A percentile compares a stretch with the other conserved stretches of the same genome.
These are phyloP conservation scores for Lordiphosa clarofinis DNA, from an alignment of 1,140 invertebrate genomes.

Conservation along the genomic window DNA sequence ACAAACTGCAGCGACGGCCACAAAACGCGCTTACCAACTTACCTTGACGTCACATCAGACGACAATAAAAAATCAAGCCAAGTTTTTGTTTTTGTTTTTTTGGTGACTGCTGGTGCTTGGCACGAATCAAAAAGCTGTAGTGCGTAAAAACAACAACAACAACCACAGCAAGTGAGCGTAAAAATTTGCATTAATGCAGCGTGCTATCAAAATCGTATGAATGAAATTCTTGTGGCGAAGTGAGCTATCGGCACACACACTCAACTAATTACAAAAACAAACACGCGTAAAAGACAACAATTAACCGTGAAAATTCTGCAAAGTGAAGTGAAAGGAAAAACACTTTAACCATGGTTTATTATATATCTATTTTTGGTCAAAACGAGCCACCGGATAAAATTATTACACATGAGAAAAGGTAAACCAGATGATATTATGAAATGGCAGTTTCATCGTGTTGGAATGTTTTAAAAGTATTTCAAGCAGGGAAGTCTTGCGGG, in stretches of 20 bases:
- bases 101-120: slow-evolving; percentile 68
- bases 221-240: slow-evolving; percentile 44
- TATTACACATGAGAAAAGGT: slow-evolving; percentile 67
- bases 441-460: too few species aligned
- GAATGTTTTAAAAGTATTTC: too few species aligned
- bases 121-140: slow-evolving; percentile 46
- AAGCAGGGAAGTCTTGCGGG: too few species aligned
- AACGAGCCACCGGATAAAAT: slow-evolving; percentile 73
- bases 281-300: slow-evolving; percentile 31
- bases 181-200: slow-evolving; percentile 71
- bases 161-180: slow-evolving; percentile 41
- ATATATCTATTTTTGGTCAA: slow-evolving; percentile 67
- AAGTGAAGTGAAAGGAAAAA: slow-evolving; percentile 17
- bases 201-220: slow-evolving; percentile 30
- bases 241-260: slow-evolving; percentile 18
- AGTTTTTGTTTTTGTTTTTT: slow-evolving; percentile 32
- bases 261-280: slow-evolving; percentile 65
- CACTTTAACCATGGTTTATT: slow-evolving; percentile 64
- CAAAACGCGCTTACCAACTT: slow-evolving; percentile 35
- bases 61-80: slow-evolving; percentile 48
- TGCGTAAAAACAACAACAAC: slow-evolving; percentile 53
- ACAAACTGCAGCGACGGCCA: slow-evolving; percentile 7
- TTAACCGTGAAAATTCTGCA: slow-evolving; percentile 43
- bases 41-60: slow-evolving; percentile 72
- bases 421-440: slow-evolving; percentile 3